Evolutionary conservation across 2,113 vertebrate genomes (phyloP).

Genomic region (Siphamia tubifer): DNA sequence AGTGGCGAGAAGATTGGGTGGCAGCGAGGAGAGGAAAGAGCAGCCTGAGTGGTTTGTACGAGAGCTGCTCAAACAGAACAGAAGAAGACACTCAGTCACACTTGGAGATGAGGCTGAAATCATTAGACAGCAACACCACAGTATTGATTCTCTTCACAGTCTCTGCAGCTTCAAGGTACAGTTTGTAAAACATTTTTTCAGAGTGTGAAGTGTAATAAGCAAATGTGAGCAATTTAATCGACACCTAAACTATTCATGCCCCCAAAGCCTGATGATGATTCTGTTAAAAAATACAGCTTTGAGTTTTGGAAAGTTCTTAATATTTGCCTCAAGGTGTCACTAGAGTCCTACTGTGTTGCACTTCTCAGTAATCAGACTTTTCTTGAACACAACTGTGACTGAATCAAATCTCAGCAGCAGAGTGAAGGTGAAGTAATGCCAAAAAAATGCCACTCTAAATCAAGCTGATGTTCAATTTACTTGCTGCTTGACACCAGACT

Average conservation of each 20-base stretch:
- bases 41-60: slow-evolving; percentile 61
- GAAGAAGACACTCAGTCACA: slow-evolving; percentile 52
- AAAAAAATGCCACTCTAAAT: slow-evolving; percentile 59
- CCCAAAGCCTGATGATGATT: background rate
- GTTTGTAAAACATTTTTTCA: background rate
- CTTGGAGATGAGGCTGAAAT: slow-evolving; percentile 35
- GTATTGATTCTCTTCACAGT: background rate
- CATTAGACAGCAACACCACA: background rate
- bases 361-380: background rate
- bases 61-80: slow-evolving; percentile 63
- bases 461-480: slow-evolving; percentile 56
- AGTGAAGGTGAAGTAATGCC: slow-evolving; percentile 25
- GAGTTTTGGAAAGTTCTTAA: background rate
- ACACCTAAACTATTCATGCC: background rate
- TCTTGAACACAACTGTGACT: slow-evolving; percentile 18
- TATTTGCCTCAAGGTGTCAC: slow-evolving; percentile 62
- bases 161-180: slow-evolving; percentile 68
- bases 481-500: slow-evolving; percentile 25
- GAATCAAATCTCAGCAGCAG: slow-evolving; percentile 1
- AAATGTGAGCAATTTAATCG: background rate
- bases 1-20: background rate
- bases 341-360: slow-evolving; percentile 24
- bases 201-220: background rate
- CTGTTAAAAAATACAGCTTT: too few species aligned
- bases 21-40: background rate